A percentile compares a stretch with the other conserved stretches of the same genome.
Conservation (phyloP, 2,888 invertebrate genomes). For the Hypomecis punctinalis region DNA sequence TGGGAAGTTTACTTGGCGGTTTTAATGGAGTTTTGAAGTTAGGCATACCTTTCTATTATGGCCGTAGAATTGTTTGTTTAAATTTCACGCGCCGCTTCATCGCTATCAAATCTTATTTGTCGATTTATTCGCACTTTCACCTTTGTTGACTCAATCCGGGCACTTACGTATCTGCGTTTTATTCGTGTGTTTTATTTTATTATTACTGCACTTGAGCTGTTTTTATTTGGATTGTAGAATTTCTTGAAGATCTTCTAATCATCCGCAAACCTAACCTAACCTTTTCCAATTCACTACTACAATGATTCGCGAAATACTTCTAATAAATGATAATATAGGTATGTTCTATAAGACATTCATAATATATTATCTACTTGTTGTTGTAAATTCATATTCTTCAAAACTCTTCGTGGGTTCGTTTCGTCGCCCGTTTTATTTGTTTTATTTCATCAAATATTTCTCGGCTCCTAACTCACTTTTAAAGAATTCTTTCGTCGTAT, state of each 20-base stretch:
- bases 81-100: conserved; percentile 75
- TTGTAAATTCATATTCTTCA: conserved; percentile 10
- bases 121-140: conserved; percentile 61
- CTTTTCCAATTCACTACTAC: no score
- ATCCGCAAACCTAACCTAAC: no score
- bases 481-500: conserved; percentile 81
- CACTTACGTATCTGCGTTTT: conserved; percentile 48
- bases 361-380: no score
- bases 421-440: conserved; percentile 66
- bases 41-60: conserved; percentile 78
- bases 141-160: no score
- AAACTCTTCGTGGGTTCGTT: conserved; percentile 52
- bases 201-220: no score
- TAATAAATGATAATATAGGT: no score
- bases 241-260: no score
- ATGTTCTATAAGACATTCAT: no score
- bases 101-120: conserved; percentile 71
- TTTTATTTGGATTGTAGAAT: no score
- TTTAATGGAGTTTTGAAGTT: conserved; percentile 81
- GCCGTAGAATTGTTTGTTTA: conserved; percentile 74
- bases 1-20: conserved; percentile 73
- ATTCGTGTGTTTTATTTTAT: no score
- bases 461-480: conserved; percentile 69
- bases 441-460: conserved; percentile 74
- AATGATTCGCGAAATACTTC: no score